Evolutionary conservation across 2,797 vertebrate genomes (phyloP), one percentile per base, ranked within the genome.

Genomic region (Ispidina lecontei): DNA sequence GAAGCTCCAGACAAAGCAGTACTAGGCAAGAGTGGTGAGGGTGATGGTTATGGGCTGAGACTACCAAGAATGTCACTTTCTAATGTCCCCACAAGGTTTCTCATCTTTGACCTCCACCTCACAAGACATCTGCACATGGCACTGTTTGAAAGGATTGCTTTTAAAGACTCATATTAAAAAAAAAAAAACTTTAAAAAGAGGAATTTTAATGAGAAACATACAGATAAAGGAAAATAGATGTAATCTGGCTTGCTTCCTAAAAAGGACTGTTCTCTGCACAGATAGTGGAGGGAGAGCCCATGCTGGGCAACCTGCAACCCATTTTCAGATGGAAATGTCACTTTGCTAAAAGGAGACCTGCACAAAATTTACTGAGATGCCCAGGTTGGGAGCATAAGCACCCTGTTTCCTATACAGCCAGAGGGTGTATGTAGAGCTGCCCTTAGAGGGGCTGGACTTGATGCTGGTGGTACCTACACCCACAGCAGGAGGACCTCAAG

Each of bases 11-110:
- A 29, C 47, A 33, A 41, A 4, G 12, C 7, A 22, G 20, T 4
- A 1, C 21, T 18, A 29, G 58, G 47, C 11, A 78, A 33, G 20
- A 14, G 41, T 1, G 15, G 8, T 6, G 0, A 3, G 10, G 54
- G 31, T 76, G 55, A 52, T 15, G 19, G 23, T 23, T 29, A 1
- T 46, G 58, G 26, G 58, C 13, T 71, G 29, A n/a, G 67, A 14
- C n/a, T 14, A 25, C 47, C 58, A 35, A 23, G 13, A 80, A 35
- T 1, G 13, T 7, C 47, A 59, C 29, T 71, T 46, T 33, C 29
- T 9, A 7, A 43, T 17, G 41, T 73, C 29, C 29, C 13, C 75
- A 29, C 14, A 18, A 19, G 59, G 3, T 33, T 71, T n/a, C 55
- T 59, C 14, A 18, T 33, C 21, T 33, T 60, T 59, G 31, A 25